Evolutionary conservation across 2,888 invertebrate genomes (phyloP).

Genomic region (Teinopalpus imperialis): DNA sequence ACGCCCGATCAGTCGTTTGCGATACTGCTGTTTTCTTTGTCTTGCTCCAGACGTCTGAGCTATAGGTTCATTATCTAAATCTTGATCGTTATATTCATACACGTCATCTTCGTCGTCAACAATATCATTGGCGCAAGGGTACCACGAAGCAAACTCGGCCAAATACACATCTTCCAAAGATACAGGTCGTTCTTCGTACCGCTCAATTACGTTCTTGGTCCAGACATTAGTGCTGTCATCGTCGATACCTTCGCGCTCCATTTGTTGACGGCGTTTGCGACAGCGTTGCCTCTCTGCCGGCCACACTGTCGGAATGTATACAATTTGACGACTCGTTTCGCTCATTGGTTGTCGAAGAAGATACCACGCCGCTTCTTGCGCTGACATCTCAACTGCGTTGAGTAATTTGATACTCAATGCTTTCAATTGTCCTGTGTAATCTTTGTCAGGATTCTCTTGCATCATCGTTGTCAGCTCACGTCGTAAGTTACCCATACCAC

Average conservation of each 20-base stretch:
- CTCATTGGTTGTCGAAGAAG: constrained; percentile 34
- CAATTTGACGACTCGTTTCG: constrained; percentile 29
- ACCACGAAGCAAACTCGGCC: constrained; percentile 49
- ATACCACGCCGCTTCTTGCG: constrained; percentile 50
- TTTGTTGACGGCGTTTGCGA: constrained; percentile 38
- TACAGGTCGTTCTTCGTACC: constrained; percentile 48
- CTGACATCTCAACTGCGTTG: constrained; percentile 44
- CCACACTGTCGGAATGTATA: no score
- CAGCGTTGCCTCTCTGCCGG: no score
- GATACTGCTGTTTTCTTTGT: constrained; percentile 38
- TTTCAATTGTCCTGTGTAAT: no score
- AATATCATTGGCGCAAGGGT: constrained; percentile 41
- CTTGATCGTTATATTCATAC: constrained; percentile 39
- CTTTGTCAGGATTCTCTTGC: constrained; percentile 35
- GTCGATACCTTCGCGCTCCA: constrained; percentile 43
- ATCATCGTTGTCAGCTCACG: constrained; percentile 38
- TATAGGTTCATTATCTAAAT: constrained; percentile 35
- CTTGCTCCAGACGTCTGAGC: constrained; percentile 33
- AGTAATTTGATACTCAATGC: no score
- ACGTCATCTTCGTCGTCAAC: constrained; percentile 42
- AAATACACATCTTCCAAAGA: constrained; percentile 44
- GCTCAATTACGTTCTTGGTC: no score
- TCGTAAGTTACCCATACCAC: constrained; percentile 44
- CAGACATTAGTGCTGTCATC: no score
- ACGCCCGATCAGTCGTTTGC: no score